A percentile compares a stretch with the other conserved stretches of the same genome.
phyloP scores from a whole-genome alignment of 2,113 vertebrate genomes.

The Noturus placidus region DNA sequence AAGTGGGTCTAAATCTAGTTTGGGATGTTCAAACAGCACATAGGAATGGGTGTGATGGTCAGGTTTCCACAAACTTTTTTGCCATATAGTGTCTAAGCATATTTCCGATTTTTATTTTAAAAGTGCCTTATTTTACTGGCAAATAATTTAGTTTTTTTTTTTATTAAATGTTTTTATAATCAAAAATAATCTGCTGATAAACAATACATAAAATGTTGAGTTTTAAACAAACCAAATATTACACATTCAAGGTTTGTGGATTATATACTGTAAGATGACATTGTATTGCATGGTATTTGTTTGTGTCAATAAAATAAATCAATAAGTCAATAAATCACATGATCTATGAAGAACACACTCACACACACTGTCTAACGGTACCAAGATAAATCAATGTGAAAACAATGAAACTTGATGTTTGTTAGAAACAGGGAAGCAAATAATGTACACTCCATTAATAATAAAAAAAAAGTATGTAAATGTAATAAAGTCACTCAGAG shows the following conservation, averaged over 20 bases:
- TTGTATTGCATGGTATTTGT: not conserved
- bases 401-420: constrained; percentile 30
- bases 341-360: not conserved
- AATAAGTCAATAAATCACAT: not conserved
- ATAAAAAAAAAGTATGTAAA: constrained; percentile 43
- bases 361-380: not conserved
- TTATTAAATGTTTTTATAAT: not conserved
- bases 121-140: not conserved
- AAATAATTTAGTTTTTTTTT: not conserved
- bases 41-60: no score
- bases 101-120: not conserved
- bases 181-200: not conserved
- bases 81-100: not conserved
- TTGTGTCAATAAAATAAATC: not conserved
- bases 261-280: no score
- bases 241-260: not conserved
- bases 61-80: no score
- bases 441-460: constrained; percentile 47
- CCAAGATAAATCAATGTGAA: constrained; percentile 14
- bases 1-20: not conserved
- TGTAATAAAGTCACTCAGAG: constrained; percentile 42
- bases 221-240: not conserved
- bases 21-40: not conserved
- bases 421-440: constrained; percentile 31
- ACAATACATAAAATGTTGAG: not conserved